Evolutionary conservation across 2,797 vertebrate genomes (phyloP).

Genomic region (Schizothorax lantsangensis): DNA sequence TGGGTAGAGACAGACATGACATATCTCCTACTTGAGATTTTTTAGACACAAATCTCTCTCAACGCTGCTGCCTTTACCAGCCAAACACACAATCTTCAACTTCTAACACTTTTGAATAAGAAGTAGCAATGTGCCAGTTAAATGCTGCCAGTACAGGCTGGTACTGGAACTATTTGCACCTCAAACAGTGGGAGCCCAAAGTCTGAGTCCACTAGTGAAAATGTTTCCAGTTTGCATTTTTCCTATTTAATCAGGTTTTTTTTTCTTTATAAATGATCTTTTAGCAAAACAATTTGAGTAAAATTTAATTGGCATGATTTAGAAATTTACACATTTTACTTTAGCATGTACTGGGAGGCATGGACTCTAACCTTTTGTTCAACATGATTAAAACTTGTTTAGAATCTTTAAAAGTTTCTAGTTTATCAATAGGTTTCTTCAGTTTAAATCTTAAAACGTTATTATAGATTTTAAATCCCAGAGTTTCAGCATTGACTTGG

Average conservation of each 20-base stretch:
- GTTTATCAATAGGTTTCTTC: background rate
- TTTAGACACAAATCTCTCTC: background rate
- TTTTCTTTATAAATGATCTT: background rate
- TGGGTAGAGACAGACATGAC: background rate
- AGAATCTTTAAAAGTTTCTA: background rate
- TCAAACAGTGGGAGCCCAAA: background rate
- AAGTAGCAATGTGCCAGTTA: background rate
- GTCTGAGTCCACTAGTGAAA: background rate
- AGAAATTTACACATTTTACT: background rate
- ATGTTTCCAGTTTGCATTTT: background rate
- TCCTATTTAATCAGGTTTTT: background rate
- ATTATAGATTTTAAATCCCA: background rate
- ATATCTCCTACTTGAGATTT: background rate
- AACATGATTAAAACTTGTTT: background rate
- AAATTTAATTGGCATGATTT: background rate
- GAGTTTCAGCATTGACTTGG: background rate
- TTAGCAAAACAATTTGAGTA: background rate
- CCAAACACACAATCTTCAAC: constrained; percentile 1
- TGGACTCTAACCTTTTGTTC: too few relatives aligned
- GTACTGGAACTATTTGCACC: background rate
- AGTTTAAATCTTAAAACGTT: background rate
- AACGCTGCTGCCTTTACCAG: background rate
- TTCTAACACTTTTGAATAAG: background rate
- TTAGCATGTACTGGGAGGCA: background rate
- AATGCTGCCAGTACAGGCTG: background rate